phyloP scores from a whole-genome alignment of 2,888 invertebrate genomes.

The Pollenia griseotomentosa region DNA sequence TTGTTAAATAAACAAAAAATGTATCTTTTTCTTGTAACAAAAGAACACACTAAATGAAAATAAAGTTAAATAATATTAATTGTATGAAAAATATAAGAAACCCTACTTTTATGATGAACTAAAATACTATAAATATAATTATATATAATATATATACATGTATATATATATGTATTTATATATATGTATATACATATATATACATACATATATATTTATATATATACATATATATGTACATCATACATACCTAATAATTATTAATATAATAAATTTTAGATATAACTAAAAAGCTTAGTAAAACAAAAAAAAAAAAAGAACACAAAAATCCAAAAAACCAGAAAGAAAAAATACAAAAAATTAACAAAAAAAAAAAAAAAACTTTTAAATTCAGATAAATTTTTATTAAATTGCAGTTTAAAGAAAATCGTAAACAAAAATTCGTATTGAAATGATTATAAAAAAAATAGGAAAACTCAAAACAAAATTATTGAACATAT shows the following conservation, averaged over 20 bases:
- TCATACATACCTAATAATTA: slow-evolving; percentile 61
- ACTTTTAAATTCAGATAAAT: slow-evolving; percentile 44
- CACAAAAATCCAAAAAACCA: slow-evolving; percentile 20
- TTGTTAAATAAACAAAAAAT: slow-evolving; percentile 67
- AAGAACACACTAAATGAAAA: slow-evolving; percentile 54
- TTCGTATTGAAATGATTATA: slow-evolving; percentile 49
- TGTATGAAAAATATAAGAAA: slow-evolving; percentile 66
- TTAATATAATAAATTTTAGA: slow-evolving; percentile 67
- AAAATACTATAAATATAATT: slow-evolving; percentile 74
- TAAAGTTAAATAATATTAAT: slow-evolving; percentile 66
- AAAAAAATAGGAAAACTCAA: slow-evolving; percentile 24
- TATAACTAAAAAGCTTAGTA: slow-evolving; percentile 72
- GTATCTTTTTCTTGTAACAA: slow-evolving; percentile 67
- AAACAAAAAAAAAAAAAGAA: slow-evolving; percentile 32
- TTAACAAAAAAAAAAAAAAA: slow-evolving; percentile 66
- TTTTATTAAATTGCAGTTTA: slow-evolving; percentile 56
- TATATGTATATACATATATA: slow-evolving; percentile 61
- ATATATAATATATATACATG: slow-evolving; percentile 64
- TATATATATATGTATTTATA: slow-evolving; percentile 73
- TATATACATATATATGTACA: slow-evolving; percentile 71
- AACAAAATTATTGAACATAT: slow-evolving; percentile 44
- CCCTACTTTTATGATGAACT: slow-evolving; percentile 75
- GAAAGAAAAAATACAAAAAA: slow-evolving; percentile 65
- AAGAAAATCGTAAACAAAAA: slow-evolving; percentile 47
- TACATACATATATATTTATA: slow-evolving; percentile 65